phyloP scores from a whole-genome alignment of 2,888 invertebrate genomes.

The Eupithecia centaureata region DNA sequence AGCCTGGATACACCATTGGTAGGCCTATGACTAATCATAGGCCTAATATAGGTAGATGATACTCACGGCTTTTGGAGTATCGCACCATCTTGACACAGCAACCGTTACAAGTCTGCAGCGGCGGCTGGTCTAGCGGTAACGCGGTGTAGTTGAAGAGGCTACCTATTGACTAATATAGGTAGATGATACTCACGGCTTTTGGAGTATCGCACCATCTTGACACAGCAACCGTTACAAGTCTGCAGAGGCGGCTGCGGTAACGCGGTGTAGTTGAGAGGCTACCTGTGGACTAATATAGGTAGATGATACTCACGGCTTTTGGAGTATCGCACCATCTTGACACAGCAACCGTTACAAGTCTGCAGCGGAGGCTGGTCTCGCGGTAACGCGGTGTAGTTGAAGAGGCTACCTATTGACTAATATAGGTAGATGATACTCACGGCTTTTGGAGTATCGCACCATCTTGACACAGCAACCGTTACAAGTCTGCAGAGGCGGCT shows the following conservation, averaged over 20 bases:
- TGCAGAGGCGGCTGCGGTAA: too few relatives aligned
- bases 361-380: constrained; percentile 94
- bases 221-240: too few relatives aligned
- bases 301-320: constrained; percentile 92
- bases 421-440: not conserved
- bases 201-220: too few relatives aligned
- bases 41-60: too few relatives aligned
- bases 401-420: constrained; percentile 81
- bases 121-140: constrained; percentile 93
- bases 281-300: too few relatives aligned
- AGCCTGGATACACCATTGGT: too few relatives aligned
- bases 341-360: constrained; percentile 96
- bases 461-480: too few relatives aligned
- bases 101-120: constrained; percentile 94
- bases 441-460: too few relatives aligned
- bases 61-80: constrained; percentile 94
- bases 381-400: constrained; percentile 96
- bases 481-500: too few relatives aligned
- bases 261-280: too few relatives aligned
- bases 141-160: constrained; percentile 96
- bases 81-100: constrained; percentile 98
- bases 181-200: not conserved
- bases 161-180: too few relatives aligned
- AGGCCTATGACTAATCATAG: too few relatives aligned
- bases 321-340: constrained; percentile 96